Conservation (phyloP, 2,797 vertebrate genomes). For the Gouania willdenowi region DNA sequence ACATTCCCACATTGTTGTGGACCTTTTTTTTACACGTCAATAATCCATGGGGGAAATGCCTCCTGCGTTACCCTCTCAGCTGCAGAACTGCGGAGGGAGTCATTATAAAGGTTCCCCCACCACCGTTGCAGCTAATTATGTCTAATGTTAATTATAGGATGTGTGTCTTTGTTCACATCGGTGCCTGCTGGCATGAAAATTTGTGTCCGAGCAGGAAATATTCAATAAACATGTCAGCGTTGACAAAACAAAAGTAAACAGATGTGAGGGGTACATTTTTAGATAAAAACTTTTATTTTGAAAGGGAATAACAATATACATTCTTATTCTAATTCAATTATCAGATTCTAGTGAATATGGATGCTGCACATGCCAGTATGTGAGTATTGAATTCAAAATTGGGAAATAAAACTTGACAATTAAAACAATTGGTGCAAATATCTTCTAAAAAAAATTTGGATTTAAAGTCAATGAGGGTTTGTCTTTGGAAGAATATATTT, state of each 20-base stretch:
- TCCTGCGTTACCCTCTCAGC: conserved; percentile 39
- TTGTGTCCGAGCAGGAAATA: conserved; percentile 59
- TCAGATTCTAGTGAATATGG: too few species aligned
- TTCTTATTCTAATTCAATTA: too few species aligned
- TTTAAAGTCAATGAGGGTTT: too few species aligned
- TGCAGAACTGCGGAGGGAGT: conserved; percentile 40
- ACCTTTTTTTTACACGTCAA: neutral
- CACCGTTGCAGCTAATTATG: conserved; percentile 54
- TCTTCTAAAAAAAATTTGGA: too few species aligned
- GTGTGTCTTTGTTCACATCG: conserved; percentile 48
- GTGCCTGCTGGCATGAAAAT: conserved; percentile 51
- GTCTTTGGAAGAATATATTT: too few species aligned
- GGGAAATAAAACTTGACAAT: too few species aligned
- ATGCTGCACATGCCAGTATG: too few species aligned
- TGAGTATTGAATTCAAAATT: too few species aligned
- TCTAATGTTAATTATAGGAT: conserved; percentile 58
- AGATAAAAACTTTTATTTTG: too few species aligned
- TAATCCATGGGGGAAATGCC: conserved; percentile 49
- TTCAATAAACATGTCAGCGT: conserved; percentile 45
- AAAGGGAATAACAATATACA: too few species aligned
- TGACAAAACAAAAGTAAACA: conserved; percentile 40
- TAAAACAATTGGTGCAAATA: too few species aligned
- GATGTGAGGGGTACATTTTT: too few species aligned
- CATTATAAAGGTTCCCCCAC: conserved; percentile 45
- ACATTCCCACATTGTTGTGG: conserved; percentile 45